Percentiles rank a stretch among this genome's conserved stretches.
Conservation (phyloP, 2,113 vertebrate species). For the Casuarius casuarius region DNA sequence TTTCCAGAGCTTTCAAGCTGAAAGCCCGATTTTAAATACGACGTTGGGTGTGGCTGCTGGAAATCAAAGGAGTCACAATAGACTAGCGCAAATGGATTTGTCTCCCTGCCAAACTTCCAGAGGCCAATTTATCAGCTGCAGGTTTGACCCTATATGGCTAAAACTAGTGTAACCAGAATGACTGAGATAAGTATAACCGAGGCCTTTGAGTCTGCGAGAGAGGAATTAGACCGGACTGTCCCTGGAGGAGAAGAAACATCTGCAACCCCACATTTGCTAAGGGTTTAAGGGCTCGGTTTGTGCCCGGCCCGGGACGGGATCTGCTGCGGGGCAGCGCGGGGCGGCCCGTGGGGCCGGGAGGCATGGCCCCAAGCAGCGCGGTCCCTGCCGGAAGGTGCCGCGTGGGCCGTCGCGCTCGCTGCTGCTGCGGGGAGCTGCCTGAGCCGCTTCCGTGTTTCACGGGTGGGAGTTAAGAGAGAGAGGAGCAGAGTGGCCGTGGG, state of each 20-base stretch:
- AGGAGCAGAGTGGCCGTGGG: accelerated
- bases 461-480: background rate
- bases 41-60: constrained; percentile 60
- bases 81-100: constrained; percentile 55
- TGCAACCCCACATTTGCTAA: background rate
- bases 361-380: background rate
- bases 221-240: constrained; percentile 59
- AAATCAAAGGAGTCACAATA: constrained; percentile 67
- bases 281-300: background rate
- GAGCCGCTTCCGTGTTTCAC: background rate
- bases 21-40: constrained; percentile 50
- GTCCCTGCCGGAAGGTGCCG: background rate
- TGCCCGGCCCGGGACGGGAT: background rate
- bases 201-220: constrained; percentile 55
- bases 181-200: constrained; percentile 65
- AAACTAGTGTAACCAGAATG: constrained; percentile 49
- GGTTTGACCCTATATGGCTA: constrained; percentile 64
- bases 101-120: constrained; percentile 62
- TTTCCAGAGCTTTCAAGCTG: constrained; percentile 66
- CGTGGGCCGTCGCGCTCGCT: background rate
- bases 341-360: background rate
- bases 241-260: constrained; percentile 55
- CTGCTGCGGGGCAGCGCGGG: background rate
- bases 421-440: background rate
- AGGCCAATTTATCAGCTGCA: constrained; percentile 66